Evolutionary conservation across 2,888 invertebrate species (phyloP), one percentile per base, ranked within the genome.

Genomic region (Galerucella pusilla): DNA sequence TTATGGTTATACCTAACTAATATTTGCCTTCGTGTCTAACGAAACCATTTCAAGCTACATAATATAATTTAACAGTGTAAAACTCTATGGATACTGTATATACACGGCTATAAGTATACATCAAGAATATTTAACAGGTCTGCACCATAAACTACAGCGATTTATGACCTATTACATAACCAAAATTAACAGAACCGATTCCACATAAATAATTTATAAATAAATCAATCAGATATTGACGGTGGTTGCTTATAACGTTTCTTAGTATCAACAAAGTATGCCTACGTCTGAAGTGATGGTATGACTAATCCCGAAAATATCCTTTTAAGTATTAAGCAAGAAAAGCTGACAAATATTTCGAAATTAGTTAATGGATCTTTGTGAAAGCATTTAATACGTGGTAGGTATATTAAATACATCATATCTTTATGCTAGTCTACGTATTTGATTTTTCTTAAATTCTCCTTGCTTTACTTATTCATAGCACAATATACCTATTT

Each of bases 231-330:
- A 49, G 66, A 66, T 49, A 66, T 25, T 49, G 65, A 65, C 65
- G n/a, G 42, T 64, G 28, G n/a, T 35, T 14, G 14, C 25, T 16
- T 42, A 49, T 20, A 46, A 20, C n/a, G n/a, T 20, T 66, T 28
- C 66, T 28, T 20, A 28, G 66, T 45, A 64, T 16, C n/a, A 45
- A 64, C 42, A 64, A 46, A 64, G 20, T 35, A 35, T 35, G 49
- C 25, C 35, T 67, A 20, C n/a, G 52, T 67, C 35, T 35, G 35
- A 46, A n/a, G 25, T 54, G 52, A 14, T 49, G 52, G 66, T 52
- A 66, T 66, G 67, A 67, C 54, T 67, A 67, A 67, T 67, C 35
- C 42, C 10, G 11, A 68, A 68, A 59, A 59, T 68, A 68, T 59
- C 57, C 68, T 68, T 59, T 68, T 59, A 68, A 59, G 42, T 16